phyloP scores from a whole-genome alignment of 2,113 vertebrate species.

The Sylvietta virens region DNA sequence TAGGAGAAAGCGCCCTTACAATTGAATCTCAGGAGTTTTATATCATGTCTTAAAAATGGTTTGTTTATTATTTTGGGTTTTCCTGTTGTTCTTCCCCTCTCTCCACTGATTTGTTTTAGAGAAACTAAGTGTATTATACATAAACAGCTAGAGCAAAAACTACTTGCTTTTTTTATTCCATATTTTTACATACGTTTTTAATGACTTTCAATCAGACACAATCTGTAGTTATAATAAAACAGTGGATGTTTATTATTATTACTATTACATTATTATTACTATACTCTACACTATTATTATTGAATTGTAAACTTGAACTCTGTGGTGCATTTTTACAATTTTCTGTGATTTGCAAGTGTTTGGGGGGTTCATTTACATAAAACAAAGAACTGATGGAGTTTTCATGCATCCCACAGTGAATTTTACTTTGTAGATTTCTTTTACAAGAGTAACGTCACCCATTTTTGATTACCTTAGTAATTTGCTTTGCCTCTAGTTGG shows the following conservation, averaged over 20 bases:
- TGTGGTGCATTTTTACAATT: constrained; percentile 14
- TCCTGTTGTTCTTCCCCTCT: neutral
- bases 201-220: constrained; percentile 36
- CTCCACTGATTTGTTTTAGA: neutral
- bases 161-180: neutral
- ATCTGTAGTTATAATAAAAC: constrained; percentile 12
- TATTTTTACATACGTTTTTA: constrained; percentile 1
- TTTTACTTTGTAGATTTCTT: constrained; percentile 20
- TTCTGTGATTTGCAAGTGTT: constrained; percentile 21
- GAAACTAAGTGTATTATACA: neutral
- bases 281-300: constrained; percentile 12
- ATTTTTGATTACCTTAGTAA: constrained; percentile 47
- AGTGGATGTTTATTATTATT: constrained; percentile 31
- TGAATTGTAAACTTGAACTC: constrained; percentile 32
- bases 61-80: constrained; percentile 26
- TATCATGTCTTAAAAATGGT: neutral
- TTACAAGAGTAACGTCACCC: constrained; percentile 17
- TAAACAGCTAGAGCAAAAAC: neutral
- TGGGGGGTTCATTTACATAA: neutral
- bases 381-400: neutral
- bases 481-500: constrained; percentile 42
- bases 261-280: constrained; percentile 42
- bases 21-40: constrained; percentile 16
- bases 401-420: constrained; percentile 1
- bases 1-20: neutral